Percentiles rank a stretch among this genome's conserved stretches.
phyloP scores from a whole-genome alignment of 64 coral and sea anemone genomes.

The Pachyseris speciosa region DNA sequence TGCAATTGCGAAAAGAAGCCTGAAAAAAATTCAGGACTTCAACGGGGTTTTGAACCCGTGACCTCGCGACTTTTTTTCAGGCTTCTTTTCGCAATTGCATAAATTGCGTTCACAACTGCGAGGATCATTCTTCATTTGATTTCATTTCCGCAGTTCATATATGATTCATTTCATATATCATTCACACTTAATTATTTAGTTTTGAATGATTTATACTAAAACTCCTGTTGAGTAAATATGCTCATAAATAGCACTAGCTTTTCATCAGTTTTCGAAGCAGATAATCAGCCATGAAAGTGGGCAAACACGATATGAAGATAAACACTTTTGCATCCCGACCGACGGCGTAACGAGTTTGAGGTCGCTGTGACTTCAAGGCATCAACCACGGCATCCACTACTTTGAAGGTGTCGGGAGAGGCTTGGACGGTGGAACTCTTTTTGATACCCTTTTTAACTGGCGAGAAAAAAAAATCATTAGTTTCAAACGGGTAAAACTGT shows the following conservation, averaged over 20 bases:
- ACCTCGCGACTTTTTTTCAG: too few relatives aligned
- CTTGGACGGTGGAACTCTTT: background rate
- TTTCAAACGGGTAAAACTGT: too few relatives aligned
- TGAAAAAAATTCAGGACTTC: too few relatives aligned
- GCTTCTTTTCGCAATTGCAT: too few relatives aligned
- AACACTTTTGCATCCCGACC: constrained; percentile 32
- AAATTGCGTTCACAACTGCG: too few relatives aligned
- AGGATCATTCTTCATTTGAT: too few relatives aligned
- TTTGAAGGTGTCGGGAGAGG: constrained; percentile 23
- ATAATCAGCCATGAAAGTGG: constrained; percentile 19
- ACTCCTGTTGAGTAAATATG: background rate
- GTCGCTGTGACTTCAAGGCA: constrained; percentile 47
- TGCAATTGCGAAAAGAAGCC: too few relatives aligned
- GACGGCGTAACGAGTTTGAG: constrained; percentile 35
- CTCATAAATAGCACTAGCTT: background rate
- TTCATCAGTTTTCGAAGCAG: background rate
- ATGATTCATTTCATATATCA: too few relatives aligned
- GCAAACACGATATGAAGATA: constrained; percentile 15
- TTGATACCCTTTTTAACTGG: constrained; percentile 3
- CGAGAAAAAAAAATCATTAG: background rate
- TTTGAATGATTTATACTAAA: too few relatives aligned
- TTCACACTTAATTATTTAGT: too few relatives aligned
- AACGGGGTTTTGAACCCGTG: too few relatives aligned
- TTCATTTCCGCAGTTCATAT: too few relatives aligned
- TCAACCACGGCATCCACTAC: constrained; percentile 50